phyloP scores from a whole-genome alignment of 2,797 vertebrate genomes.

The Parotocinclus haroldoi region DNA sequence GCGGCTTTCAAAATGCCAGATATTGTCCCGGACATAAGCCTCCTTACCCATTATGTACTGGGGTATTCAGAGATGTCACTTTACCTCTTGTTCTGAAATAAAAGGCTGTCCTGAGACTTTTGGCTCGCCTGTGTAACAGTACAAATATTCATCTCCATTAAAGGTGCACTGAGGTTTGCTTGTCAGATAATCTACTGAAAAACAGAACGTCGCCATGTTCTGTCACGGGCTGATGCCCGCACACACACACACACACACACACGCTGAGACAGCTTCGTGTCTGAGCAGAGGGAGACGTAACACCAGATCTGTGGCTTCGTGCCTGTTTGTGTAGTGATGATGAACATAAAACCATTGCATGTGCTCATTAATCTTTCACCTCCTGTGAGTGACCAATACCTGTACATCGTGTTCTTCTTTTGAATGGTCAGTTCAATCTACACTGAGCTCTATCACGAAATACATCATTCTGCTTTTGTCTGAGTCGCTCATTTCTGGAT shows the following conservation, averaged over 20 bases:
- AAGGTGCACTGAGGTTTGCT: constrained; percentile 43
- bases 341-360: constrained; percentile 75
- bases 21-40: no score
- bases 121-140: no score
- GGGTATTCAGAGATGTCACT: no score
- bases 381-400: constrained; percentile 67
- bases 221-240: no score
- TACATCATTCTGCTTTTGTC: constrained; percentile 80
- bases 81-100: no score
- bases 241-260: no score
- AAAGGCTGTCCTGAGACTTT: no score
- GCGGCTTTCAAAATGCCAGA: no score
- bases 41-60: no score
- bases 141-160: constrained; percentile 8
- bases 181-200: constrained; percentile 40
- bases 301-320: constrained; percentile 53
- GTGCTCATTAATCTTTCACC: constrained; percentile 73
- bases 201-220: constrained; percentile 25
- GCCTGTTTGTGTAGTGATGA: no score
- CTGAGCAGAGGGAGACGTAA: constrained; percentile 44
- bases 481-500: no score
- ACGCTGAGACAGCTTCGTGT: no score
- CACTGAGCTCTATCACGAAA: constrained; percentile 76
- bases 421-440: constrained; percentile 72
- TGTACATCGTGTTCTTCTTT: constrained; percentile 69